Conservation (phyloP, 2,113 vertebrate species). For the Pycnonotus jocosus region DNA sequence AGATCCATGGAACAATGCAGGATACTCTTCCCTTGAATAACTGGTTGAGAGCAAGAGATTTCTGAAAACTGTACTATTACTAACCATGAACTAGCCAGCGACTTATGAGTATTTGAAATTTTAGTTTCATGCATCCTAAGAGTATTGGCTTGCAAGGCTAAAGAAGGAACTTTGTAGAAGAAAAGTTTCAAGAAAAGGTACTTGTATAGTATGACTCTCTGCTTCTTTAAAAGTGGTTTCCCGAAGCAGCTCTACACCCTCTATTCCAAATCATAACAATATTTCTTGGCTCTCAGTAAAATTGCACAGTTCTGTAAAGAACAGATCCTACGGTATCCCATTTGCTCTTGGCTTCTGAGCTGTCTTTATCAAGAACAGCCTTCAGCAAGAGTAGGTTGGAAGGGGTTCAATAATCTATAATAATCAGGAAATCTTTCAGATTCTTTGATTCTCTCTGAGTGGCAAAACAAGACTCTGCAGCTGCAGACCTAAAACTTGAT, state of each 20-base stretch:
- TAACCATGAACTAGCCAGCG: background rate
- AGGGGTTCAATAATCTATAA: conserved; percentile 31
- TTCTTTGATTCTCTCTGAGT: conserved; percentile 51
- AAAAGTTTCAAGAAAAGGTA: background rate
- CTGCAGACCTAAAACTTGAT: conserved; percentile 54
- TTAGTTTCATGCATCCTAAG: background rate
- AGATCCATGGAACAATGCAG: background rate
- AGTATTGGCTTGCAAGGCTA: background rate
- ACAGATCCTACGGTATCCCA: background rate
- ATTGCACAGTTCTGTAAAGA: background rate
- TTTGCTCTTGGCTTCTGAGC: background rate
- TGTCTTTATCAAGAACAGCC: background rate
- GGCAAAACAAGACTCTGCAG: conserved; percentile 1
- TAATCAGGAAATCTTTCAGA: conserved; percentile 59
- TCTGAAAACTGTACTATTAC: background rate
- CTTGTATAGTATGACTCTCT: background rate
- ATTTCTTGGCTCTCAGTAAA: background rate
- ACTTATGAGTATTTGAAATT: background rate
- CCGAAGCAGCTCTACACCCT: background rate
- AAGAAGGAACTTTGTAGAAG: background rate
- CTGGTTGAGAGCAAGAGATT: background rate
- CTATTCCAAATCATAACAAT: background rate
- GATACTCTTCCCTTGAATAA: background rate
- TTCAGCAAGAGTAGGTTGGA: background rate
- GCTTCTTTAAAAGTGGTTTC: background rate